A percentile compares a stretch with the other conserved stretches of the same genome.
phyloP scores from a whole-genome alignment of 2,113 vertebrate species.

The Epinephelus fuscoguttatus region DNA sequence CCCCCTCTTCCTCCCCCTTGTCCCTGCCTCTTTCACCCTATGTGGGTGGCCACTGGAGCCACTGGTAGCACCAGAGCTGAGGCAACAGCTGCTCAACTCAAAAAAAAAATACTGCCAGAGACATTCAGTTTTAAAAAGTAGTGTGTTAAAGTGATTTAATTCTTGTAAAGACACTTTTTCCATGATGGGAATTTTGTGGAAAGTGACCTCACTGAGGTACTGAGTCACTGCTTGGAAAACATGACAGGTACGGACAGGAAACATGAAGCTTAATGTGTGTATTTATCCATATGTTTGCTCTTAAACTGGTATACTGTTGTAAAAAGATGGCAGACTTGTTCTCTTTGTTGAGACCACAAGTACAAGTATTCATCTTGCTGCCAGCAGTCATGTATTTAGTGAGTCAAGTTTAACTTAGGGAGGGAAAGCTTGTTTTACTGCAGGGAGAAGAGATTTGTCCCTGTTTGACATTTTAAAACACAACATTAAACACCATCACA shows the following conservation, averaged over 20 bases:
- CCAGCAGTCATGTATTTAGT: background rate
- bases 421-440: conserved; percentile 12
- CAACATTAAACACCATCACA: conserved; percentile 29
- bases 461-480: conserved; percentile 27
- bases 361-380: background rate
- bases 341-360: background rate
- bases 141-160: background rate
- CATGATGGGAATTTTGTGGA: background rate
- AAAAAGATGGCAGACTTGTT: background rate
- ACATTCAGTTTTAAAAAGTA: background rate
- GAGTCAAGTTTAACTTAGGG: background rate
- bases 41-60: conserved; percentile 70
- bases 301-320: background rate
- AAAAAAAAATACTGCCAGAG: background rate
- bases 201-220: conserved; percentile 37
- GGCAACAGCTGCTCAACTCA: conserved; percentile 63
- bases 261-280: conserved; percentile 2
- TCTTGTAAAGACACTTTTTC: background rate
- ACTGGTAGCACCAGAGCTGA: conserved; percentile 56
- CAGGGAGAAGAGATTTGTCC: background rate
- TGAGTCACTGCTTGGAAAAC: conserved; percentile 27
- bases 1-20: conserved; percentile 7
- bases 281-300: background rate
- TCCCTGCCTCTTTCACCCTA: conserved; percentile 26
- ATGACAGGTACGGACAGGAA: conserved; percentile 2